Conservation (phyloP, 2,888 invertebrate species). For the Patella caerulea region DNA sequence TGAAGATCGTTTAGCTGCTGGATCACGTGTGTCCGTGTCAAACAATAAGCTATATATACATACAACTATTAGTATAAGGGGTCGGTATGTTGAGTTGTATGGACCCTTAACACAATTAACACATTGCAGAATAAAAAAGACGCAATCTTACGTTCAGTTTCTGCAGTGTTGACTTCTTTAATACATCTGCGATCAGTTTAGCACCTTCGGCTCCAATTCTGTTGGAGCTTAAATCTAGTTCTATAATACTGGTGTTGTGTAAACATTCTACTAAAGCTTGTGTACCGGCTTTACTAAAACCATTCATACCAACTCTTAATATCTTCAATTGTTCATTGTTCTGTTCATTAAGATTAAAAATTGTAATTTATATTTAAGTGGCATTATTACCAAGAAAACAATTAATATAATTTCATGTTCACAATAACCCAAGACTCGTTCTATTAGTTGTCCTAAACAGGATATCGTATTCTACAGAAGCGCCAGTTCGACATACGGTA, state of each 20-base stretch:
- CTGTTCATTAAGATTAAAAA: slow-evolving; percentile 32
- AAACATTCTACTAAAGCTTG: slow-evolving; percentile 54
- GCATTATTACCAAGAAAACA: not conserved
- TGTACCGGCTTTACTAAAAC: slow-evolving; percentile 58
- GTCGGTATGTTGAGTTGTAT: too few relatives aligned
- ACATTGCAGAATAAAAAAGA: too few relatives aligned
- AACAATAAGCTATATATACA: too few relatives aligned
- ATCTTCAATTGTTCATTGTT: slow-evolving; percentile 54
- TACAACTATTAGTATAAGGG: too few relatives aligned
- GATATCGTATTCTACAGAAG: too few relatives aligned
- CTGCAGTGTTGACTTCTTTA: not conserved
- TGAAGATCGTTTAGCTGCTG: too few relatives aligned
- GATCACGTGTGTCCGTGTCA: too few relatives aligned
- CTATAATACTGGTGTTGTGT: slow-evolving; percentile 42
- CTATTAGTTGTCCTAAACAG: not conserved
- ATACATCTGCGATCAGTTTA: not conserved
- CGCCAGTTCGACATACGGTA: too few relatives aligned
- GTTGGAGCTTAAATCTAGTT: slow-evolving; percentile 57
- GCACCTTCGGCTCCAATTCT: slow-evolving; percentile 38
- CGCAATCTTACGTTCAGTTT: too few relatives aligned
- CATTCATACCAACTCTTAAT: slow-evolving; percentile 61
- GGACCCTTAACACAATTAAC: too few relatives aligned
- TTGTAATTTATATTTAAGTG: not conserved
- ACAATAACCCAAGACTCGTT: too few relatives aligned
- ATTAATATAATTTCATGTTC: not conserved